A percentile compares a stretch with the other conserved stretches of the same genome.
Evolutionary conservation across 2,797 vertebrate genomes (phyloP).

Genomic region (Rhabdophis nuchalis): DNA sequence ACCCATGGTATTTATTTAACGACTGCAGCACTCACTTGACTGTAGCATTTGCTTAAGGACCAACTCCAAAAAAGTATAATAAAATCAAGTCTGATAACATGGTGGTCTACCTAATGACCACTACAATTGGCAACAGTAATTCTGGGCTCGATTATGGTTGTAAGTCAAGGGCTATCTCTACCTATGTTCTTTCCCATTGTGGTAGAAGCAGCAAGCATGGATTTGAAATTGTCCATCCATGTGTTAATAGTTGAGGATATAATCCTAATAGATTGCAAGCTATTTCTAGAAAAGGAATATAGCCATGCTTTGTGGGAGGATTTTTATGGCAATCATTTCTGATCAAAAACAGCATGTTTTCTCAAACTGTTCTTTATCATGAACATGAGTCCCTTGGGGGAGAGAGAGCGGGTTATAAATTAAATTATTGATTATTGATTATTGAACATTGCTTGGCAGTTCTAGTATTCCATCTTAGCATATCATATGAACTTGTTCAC

Average conservation of each 20-base stretch:
- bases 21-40: not conserved
- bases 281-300: not conserved
- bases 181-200: not conserved
- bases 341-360: not conserved
- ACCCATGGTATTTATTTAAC: not conserved
- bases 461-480: not conserved
- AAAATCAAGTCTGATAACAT: not conserved
- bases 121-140: not conserved
- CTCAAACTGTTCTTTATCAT: too few species aligned
- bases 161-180: not conserved
- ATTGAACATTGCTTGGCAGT: not conserved
- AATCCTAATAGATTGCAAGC: not conserved
- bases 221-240: not conserved
- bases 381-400: too few species aligned
- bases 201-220: not conserved
- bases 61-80: not conserved
- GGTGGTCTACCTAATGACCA: not conserved
- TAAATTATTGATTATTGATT: too few species aligned
- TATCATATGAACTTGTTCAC: not conserved
- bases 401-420: too few species aligned
- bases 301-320: not conserved
- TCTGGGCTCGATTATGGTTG: not conserved
- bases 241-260: not conserved
- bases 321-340: not conserved
- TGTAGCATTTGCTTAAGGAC: not conserved